Conservation (phyloP, 2,888 invertebrate genomes). For the Thymelicus lineola region DNA sequence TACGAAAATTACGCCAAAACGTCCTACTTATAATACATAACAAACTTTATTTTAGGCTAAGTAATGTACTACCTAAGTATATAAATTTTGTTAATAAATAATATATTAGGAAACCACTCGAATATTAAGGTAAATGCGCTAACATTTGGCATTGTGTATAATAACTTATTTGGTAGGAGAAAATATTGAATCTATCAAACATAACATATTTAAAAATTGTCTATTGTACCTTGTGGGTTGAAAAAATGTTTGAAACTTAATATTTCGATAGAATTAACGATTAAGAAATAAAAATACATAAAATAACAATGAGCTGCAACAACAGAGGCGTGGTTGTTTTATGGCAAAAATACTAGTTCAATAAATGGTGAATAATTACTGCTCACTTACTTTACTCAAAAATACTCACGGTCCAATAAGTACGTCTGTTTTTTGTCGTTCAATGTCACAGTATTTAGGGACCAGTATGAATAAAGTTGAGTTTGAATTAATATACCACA, state of each 20-base stretch:
- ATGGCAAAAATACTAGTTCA: not conserved
- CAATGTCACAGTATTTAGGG: too few relatives aligned
- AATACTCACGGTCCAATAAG: too few relatives aligned
- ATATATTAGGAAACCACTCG: slow-evolving; percentile 45
- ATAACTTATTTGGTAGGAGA: slow-evolving; percentile 42
- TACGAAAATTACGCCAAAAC: slow-evolving; percentile 48
- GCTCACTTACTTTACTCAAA: too few relatives aligned
- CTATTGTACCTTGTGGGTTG: slow-evolving; percentile 42
- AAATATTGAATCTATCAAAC: slow-evolving; percentile 42
- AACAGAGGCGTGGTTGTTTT: slow-evolving; percentile 23
- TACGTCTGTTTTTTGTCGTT: too few relatives aligned
- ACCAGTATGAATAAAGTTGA: too few relatives aligned
- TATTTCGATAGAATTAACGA: slow-evolving; percentile 29
- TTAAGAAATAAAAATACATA: slow-evolving; percentile 21
- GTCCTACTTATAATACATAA: slow-evolving; percentile 43
- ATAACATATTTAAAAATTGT: slow-evolving; percentile 44
- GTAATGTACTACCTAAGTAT: slow-evolving; percentile 44
- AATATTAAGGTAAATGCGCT: slow-evolving; percentile 61
- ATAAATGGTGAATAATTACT: too few relatives aligned
- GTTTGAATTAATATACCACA: too few relatives aligned
- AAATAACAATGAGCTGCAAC: slow-evolving; percentile 27
- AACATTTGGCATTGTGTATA: slow-evolving; percentile 62
- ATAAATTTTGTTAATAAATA: slow-evolving; percentile 46
- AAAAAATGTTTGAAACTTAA: slow-evolving; percentile 27
- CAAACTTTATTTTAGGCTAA: slow-evolving; percentile 41